A percentile compares a stretch with the other conserved stretches of the same genome.
phyloP scores from a whole-genome alignment of 2,888 invertebrate species.

The Germaria angustata region DNA sequence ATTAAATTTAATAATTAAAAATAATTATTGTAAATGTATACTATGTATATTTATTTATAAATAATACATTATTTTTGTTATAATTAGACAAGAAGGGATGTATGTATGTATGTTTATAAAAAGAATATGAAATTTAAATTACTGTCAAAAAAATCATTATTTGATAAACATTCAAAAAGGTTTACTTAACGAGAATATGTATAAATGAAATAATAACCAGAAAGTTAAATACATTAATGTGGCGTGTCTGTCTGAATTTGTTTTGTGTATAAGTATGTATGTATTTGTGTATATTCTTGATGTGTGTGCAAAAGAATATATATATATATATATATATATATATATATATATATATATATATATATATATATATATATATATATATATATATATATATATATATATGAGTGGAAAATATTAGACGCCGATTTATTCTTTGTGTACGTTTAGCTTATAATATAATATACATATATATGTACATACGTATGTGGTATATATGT shows the following conservation, averaged over 20 bases:
- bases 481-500: background rate
- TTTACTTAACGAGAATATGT: constrained; percentile 6
- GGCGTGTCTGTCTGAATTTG: no score
- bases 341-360: background rate
- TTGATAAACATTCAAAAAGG: constrained; percentile 4
- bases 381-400: constrained; percentile 22
- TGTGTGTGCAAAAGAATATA: no score
- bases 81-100: constrained; percentile 24
- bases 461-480: background rate
- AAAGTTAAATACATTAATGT: background rate
- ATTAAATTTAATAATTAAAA: constrained; percentile 69
- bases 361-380: constrained; percentile 1
- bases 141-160: background rate
- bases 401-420: background rate
- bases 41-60: constrained; percentile 57
- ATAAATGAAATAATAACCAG: background rate
- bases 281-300: constrained; percentile 1
- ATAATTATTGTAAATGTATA: constrained; percentile 67
- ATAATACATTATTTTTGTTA: constrained; percentile 50
- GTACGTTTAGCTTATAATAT: constrained; percentile 13
- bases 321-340: constrained; percentile 1
- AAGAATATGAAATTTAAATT: constrained; percentile 24
- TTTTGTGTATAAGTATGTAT: background rate
- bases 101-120: background rate
- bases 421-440: background rate